phyloP scores from a whole-genome alignment of 2,797 vertebrate genomes.

The Trachurus trachurus region DNA sequence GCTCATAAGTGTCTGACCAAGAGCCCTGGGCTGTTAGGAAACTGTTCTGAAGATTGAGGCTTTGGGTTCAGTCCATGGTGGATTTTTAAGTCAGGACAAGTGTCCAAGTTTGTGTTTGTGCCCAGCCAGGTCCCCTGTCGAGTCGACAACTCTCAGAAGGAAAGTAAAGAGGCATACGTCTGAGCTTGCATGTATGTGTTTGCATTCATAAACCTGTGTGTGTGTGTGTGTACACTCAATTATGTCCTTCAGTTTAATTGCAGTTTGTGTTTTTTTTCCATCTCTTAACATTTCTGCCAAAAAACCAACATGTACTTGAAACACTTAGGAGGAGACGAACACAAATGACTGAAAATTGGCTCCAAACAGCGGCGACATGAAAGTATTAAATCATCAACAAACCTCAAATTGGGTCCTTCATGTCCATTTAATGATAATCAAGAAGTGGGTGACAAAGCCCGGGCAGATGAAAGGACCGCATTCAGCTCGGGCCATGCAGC shows the following conservation, averaged over 20 bases:
- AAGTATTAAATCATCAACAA: slow-evolving; percentile 46
- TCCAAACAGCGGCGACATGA: slow-evolving; percentile 22
- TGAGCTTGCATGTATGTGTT: too few species aligned
- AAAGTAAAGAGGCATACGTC: too few species aligned
- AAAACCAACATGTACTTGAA: slow-evolving; percentile 25
- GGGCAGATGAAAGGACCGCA: slow-evolving; percentile 44
- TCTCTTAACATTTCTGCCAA: neutral
- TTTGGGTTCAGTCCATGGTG: neutral
- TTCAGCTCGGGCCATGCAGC: slow-evolving; percentile 32
- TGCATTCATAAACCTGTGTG: neutral
- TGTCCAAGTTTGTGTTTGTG: neutral
- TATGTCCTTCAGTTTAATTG: neutral
- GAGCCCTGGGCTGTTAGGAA: too few species aligned
- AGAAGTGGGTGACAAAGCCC: slow-evolving; percentile 44
- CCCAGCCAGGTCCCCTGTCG: too few species aligned
- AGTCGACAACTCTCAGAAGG: neutral
- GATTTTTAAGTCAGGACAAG: neutral
- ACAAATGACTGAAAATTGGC: slow-evolving; percentile 17
- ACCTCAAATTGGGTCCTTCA: slow-evolving; percentile 56
- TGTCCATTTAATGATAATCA: slow-evolving; percentile 62
- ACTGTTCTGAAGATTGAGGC: neutral
- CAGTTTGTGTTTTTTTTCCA: neutral
- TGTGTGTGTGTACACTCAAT: neutral
- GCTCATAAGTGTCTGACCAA: neutral
- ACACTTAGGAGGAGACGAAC: slow-evolving; percentile 16